Conservation (phyloP, 2,797 vertebrate genomes). For the Sebastes kiyomatsui region DNA sequence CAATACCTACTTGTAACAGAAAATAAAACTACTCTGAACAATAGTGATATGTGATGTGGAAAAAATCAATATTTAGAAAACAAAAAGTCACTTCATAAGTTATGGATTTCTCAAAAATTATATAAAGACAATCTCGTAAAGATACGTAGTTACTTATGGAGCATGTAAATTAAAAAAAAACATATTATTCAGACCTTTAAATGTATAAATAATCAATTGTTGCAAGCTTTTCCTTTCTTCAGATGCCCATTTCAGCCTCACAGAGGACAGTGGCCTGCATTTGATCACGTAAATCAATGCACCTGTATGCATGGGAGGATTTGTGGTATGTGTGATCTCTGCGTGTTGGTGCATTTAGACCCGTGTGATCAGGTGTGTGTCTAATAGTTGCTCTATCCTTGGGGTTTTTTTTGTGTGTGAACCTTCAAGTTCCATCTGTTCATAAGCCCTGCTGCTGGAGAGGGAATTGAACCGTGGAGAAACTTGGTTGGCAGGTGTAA, state of each 20-base stretch:
- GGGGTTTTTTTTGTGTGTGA: not conserved
- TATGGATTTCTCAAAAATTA: not conserved
- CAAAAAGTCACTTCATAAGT: not conserved
- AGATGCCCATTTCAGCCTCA: not conserved
- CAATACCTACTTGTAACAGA: not conserved
- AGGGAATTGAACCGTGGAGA: slow-evolving; percentile 43
- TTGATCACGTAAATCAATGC: slow-evolving; percentile 1
- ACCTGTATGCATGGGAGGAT: not conserved
- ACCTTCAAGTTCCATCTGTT: slow-evolving; percentile 25
- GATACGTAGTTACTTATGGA: not conserved
- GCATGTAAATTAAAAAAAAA: not conserved
- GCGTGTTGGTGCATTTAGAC: not conserved
- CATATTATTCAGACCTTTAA: no score
- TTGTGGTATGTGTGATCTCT: not conserved
- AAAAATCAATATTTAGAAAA: not conserved
- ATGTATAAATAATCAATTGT: no score
- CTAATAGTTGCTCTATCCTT: slow-evolving; percentile 22
- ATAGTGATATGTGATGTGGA: not conserved
- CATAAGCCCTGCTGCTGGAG: slow-evolving; percentile 13
- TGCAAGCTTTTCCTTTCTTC: not conserved
- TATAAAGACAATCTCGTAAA: not conserved
- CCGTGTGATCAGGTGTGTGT: slow-evolving; percentile 4
- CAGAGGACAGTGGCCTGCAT: not conserved
- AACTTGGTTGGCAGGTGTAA: slow-evolving; percentile 46
- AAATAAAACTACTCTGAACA: not conserved